Evolutionary conservation across 2,113 vertebrate genomes (phyloP), one percentile per base, ranked within the genome.

Genomic region (Pao palembangensis): DNA sequence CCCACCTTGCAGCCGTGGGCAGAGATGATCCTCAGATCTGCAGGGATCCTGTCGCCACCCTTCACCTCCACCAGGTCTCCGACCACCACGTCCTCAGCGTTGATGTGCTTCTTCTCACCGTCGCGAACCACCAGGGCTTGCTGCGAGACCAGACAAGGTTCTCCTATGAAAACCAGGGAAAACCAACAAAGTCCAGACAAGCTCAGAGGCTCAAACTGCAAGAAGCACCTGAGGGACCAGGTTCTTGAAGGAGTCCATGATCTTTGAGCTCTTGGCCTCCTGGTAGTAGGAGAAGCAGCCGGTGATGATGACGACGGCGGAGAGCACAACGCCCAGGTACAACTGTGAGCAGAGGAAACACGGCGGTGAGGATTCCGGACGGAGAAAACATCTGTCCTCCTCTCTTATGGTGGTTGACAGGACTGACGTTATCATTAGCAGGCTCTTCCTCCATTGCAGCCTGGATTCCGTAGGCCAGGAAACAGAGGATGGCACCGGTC

Each of bases 161-260:
- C 16, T 16, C 3, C 5, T 14, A 4, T 6, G 17, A 44, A 16
- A 38, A 38, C 1, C 10, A 38, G 34, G 34, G 34, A 38, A 38
- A 8, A 12, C 11, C 34, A 38, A 38, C 10, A 28, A 28, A 28
- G 1, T 6, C 11, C 34, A 38, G 8, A 21, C 18, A 43, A 23
- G 3, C 12, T 6, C 21, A 14, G 20, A 12, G 23, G 59, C 7
- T 48, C 2, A 3, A 17, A 53, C 43, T 38, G 34, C 34, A 38
- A 12, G 34, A 12, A 8, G 58, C 88, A 98, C 96, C 95, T 99
- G 96, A 69, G 96, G 96, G 55, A 98, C 95, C 91, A 99, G 90
- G 83, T 98, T 99, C 84, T 97, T 98, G 91, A 99, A 98, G 61
- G 96, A 98, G 55, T 98, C 96, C 95, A 99, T 99, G 85, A 99